A percentile compares a stretch with the other conserved stretches of the same genome.
phyloP scores from a whole-genome alignment of 2,888 invertebrate species.

The Gerosis bhagava region DNA sequence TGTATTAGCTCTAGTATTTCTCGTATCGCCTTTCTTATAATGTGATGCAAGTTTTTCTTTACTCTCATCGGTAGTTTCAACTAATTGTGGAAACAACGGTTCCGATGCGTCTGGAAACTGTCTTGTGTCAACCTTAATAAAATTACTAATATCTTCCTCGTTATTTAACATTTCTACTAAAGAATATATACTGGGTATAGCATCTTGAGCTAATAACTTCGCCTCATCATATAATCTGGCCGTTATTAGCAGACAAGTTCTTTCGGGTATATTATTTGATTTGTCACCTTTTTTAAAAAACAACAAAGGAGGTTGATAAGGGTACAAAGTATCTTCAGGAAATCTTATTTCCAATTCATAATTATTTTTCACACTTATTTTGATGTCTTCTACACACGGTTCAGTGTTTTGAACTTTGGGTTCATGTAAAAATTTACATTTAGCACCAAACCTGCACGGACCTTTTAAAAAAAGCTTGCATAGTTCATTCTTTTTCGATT shows the following conservation, averaged over 20 bases:
- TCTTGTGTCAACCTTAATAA: constrained; percentile 79
- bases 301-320: constrained; percentile 87
- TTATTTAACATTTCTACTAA: constrained; percentile 87
- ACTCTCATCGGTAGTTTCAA: constrained; percentile 53
- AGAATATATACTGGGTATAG: constrained; percentile 88
- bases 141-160: constrained; percentile 84
- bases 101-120: constrained; percentile 78
- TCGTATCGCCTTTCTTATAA: constrained; percentile 84
- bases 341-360: constrained; percentile 90
- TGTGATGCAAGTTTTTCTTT: constrained; percentile 80
- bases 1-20: constrained; percentile 72
- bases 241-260: constrained; percentile 85
- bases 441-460: constrained; percentile 87
- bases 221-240: constrained; percentile 87
- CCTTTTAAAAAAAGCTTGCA: constrained; percentile 86
- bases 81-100: constrained; percentile 83
- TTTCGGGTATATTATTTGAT: constrained; percentile 81
- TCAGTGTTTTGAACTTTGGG: constrained; percentile 56
- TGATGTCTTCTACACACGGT: constrained; percentile 46
- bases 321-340: constrained; percentile 86
- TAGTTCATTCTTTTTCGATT: constrained; percentile 78
- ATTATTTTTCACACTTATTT: constrained; percentile 62
- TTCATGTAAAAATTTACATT: constrained; percentile 89
- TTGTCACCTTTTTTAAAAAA: constrained; percentile 85
- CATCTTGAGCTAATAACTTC: constrained; percentile 83